Percentiles rank a stretch among this genome's conserved stretches.
Conservation (phyloP, 2,113 vertebrate species). For the Nothocercus julius region DNA sequence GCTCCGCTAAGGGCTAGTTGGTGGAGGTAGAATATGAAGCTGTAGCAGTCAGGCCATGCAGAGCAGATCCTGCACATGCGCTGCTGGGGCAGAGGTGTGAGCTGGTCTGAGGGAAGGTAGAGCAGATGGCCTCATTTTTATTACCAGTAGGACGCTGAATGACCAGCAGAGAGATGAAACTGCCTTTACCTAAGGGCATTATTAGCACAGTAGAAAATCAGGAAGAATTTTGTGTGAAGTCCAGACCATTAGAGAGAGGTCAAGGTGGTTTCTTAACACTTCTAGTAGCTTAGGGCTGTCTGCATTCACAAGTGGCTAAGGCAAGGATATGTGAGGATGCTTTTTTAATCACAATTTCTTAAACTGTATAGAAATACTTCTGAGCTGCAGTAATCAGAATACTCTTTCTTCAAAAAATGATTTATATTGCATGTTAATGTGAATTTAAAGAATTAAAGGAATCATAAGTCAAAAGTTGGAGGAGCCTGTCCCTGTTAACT, state of each 20-base stretch:
- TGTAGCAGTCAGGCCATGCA: background rate
- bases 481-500: background rate
- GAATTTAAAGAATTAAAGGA: background rate
- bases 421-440: background rate
- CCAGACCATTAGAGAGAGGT: background rate
- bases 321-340: background rate
- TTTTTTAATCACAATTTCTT: background rate
- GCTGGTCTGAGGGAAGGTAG: background rate
- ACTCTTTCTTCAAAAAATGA: background rate
- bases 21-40: background rate
- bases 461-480: background rate
- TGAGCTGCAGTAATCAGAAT: background rate
- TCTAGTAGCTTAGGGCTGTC: background rate
- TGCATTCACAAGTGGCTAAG: background rate
- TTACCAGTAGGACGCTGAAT: background rate
- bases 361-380: background rate
- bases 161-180: background rate
- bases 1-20: background rate
- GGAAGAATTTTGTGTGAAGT: accelerated
- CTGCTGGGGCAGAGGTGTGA: background rate
- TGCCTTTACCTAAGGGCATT: background rate
- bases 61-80: background rate
- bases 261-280: background rate
- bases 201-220: background rate
- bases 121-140: background rate